phyloP scores from a whole-genome alignment of 1,140 invertebrate genomes.

The Drosophila sucinea region DNA sequence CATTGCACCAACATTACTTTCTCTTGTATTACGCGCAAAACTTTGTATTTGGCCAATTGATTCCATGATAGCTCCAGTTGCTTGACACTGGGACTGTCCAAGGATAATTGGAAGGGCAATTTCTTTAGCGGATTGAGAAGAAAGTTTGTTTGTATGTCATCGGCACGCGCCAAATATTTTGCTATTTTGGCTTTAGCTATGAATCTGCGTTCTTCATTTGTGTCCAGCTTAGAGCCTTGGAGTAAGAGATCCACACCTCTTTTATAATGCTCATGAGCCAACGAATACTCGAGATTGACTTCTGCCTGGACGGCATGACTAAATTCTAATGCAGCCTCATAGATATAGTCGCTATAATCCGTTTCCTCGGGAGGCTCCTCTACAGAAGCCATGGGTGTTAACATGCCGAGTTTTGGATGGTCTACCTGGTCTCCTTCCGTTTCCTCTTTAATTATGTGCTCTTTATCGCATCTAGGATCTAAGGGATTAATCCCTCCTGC shows the following conservation, averaged over 20 bases:
- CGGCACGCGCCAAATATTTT: slow-evolving; percentile 82
- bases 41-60: slow-evolving; percentile 84
- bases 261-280: slow-evolving; percentile 83
- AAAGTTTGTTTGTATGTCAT: slow-evolving; percentile 83
- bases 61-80: slow-evolving; percentile 77
- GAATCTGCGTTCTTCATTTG: slow-evolving; percentile 71
- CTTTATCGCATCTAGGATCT: slow-evolving; percentile 52
- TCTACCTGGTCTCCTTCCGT: neutral
- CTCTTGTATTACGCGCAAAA: slow-evolving; percentile 80
- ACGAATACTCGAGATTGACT: slow-evolving; percentile 82
- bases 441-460: slow-evolving; percentile 8
- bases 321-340: slow-evolving; percentile 80
- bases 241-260: slow-evolving; percentile 83
- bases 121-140: slow-evolving; percentile 36
- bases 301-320: slow-evolving; percentile 80
- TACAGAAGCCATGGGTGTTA: slow-evolving; percentile 79
- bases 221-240: slow-evolving; percentile 78
- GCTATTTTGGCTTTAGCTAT: slow-evolving; percentile 82
- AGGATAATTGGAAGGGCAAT: slow-evolving; percentile 68
- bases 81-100: slow-evolving; percentile 51
- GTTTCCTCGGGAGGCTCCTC: slow-evolving; percentile 31
- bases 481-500: slow-evolving; percentile 45
- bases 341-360: slow-evolving; percentile 81
- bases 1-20: slow-evolving; percentile 84
- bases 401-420: slow-evolving; percentile 48